phyloP scores from a whole-genome alignment of 37 sponge, comb jelly and placozoan species.

The Ephydatia muelleri region DNA sequence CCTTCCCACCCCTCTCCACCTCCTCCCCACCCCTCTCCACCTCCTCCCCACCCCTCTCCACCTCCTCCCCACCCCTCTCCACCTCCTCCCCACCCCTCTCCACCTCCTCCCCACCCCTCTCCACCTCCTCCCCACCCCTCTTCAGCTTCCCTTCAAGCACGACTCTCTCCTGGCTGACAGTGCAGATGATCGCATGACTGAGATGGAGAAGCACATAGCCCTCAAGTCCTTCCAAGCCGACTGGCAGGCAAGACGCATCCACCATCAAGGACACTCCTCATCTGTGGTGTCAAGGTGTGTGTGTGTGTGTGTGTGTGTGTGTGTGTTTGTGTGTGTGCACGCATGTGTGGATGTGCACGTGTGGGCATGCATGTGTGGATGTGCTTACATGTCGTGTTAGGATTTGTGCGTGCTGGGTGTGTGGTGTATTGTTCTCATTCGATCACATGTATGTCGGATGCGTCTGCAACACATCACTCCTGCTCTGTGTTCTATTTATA shows the following conservation, averaged over 20 bases:
- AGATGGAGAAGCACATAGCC: constrained; percentile 55
- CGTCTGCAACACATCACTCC: neutral
- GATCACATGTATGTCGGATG: too few relatives aligned
- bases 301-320: neutral
- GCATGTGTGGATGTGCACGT: neutral
- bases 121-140: neutral
- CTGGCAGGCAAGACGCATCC: neutral
- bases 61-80: neutral
- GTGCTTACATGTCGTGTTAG: too few relatives aligned
- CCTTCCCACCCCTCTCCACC: neutral
- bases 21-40: too few relatives aligned
- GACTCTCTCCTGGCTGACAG: constrained; percentile 82
- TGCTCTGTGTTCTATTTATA: neutral
- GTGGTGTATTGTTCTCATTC: too few relatives aligned
- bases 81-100: neutral
- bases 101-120: neutral
- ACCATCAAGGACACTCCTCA: neutral
- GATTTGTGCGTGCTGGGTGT: too few relatives aligned
- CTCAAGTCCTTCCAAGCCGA: constrained; percentile 46
- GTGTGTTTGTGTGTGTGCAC: neutral
- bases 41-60: too few relatives aligned
- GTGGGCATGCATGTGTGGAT: too few relatives aligned
- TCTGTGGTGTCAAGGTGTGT: neutral
- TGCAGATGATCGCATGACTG: constrained; percentile 55
- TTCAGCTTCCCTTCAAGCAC: constrained; percentile 80